Percentiles rank a stretch among this genome's conserved stretches.
Evolutionary conservation across 2,888 invertebrate genomes (phyloP).

Genomic region (Lycia hirtaria): DNA sequence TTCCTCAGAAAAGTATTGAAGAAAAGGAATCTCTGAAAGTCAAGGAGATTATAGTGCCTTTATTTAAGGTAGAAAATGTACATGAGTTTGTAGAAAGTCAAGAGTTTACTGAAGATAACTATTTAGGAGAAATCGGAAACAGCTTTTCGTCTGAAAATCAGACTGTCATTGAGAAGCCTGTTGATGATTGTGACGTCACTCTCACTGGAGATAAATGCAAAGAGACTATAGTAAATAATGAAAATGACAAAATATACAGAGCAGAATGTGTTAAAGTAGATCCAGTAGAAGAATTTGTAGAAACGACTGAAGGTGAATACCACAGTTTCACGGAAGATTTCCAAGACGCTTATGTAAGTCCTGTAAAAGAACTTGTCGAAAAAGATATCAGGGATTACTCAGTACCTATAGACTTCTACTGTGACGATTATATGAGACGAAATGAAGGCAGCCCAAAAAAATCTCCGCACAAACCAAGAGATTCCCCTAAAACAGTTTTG

Average conservation of each 20-base stretch:
- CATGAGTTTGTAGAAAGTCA: slow-evolving; percentile 74
- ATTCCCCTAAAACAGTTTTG: slow-evolving; percentile 52
- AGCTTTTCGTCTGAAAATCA: slow-evolving; percentile 67
- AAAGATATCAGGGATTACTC: slow-evolving; percentile 82
- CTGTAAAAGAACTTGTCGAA: slow-evolving; percentile 74
- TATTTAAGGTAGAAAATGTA: slow-evolving; percentile 56
- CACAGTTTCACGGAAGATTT: slow-evolving; percentile 78
- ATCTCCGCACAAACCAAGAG: slow-evolving; percentile 59
- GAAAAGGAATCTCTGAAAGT: slow-evolving; percentile 59
- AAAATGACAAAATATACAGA: slow-evolving; percentile 31
- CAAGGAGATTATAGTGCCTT: slow-evolving; percentile 55
- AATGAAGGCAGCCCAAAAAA: slow-evolving; percentile 57
- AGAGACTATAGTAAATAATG: slow-evolving; percentile 22
- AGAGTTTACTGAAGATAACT: slow-evolving; percentile 78
- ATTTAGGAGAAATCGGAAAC: slow-evolving; percentile 65
- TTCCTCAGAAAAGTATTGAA: slow-evolving; percentile 59
- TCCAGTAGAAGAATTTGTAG: slow-evolving; percentile 47
- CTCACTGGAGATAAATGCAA: slow-evolving; percentile 24
- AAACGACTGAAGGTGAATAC: slow-evolving; percentile 74
- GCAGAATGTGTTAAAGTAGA: slow-evolving; percentile 49
- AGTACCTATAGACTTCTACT: slow-evolving; percentile 76
- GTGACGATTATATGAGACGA: slow-evolving; percentile 64
- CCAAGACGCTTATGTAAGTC: slow-evolving; percentile 74
- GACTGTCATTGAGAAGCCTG: slow-evolving; percentile 50
- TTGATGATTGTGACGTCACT: slow-evolving; percentile 2